phyloP scores from a whole-genome alignment of 2,113 vertebrate species.

The Leucopsar rothschildi region DNA sequence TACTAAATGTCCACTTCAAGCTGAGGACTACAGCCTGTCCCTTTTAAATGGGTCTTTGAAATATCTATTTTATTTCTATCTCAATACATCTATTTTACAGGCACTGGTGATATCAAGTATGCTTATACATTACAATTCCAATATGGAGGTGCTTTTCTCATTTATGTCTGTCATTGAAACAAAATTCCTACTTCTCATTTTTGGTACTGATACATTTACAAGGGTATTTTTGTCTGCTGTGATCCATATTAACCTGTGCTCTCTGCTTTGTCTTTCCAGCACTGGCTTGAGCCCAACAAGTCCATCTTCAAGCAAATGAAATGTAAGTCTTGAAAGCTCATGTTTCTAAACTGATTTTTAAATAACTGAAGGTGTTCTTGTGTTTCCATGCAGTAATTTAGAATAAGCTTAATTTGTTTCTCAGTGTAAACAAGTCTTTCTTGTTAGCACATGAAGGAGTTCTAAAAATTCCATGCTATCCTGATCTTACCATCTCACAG shows the following conservation, averaged over 20 bases:
- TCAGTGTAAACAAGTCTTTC: not conserved
- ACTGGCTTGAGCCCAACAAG: constrained; percentile 98
- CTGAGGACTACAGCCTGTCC: not conserved
- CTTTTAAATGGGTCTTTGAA: not conserved
- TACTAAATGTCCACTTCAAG: not conserved
- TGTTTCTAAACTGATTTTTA: not conserved
- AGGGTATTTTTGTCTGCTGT: not conserved
- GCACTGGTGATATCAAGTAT: not conserved
- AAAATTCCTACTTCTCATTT: not conserved
- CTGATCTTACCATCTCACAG: not conserved
- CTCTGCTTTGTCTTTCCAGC: constrained; percentile 77
- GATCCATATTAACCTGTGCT: constrained; percentile 13
- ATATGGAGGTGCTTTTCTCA: not conserved
- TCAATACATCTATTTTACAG: not conserved
- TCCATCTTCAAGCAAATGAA: constrained; percentile 96
- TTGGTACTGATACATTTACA: not conserved
- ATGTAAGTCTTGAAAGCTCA: constrained; percentile 82
- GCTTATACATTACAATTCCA: not conserved
- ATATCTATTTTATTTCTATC: not conserved
- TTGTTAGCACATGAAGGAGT: not conserved
- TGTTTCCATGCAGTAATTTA: not conserved
- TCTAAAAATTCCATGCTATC: not conserved
- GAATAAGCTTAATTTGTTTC: not conserved
- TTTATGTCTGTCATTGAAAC: not conserved
- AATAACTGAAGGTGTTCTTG: not conserved